Evolutionary conservation across 2,888 invertebrate species (phyloP).

Genomic region (Pemphredon lugubris): DNA sequence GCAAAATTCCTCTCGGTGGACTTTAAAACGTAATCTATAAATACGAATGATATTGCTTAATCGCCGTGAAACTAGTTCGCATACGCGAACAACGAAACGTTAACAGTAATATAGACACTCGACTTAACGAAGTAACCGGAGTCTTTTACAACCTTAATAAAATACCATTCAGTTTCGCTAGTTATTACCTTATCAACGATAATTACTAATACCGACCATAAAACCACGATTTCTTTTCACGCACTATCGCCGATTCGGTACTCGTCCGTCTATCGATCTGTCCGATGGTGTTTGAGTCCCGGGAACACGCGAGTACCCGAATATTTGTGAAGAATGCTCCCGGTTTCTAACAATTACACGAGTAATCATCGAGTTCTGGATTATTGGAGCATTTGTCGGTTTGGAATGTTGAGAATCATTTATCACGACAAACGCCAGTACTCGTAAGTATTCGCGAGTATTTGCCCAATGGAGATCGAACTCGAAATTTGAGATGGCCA

Average conservation of each 20-base stretch:
- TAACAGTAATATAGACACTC: background rate
- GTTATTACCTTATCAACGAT: constrained; percentile 42
- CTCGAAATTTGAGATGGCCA: too few relatives aligned
- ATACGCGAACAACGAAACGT: background rate
- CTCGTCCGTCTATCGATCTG: constrained; percentile 6
- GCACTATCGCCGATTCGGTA: constrained; percentile 12
- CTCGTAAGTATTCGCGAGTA: too few relatives aligned
- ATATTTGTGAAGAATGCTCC: too few relatives aligned
- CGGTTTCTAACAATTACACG: too few relatives aligned
- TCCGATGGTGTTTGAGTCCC: constrained; percentile 46
- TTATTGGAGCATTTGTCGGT: too few relatives aligned
- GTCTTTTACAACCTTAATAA: constrained; percentile 10
- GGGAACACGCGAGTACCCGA: constrained; percentile 45
- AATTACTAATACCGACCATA: constrained; percentile 28
- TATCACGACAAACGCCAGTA: too few relatives aligned
- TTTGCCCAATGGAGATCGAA: too few relatives aligned
- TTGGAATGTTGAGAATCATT: too few relatives aligned
- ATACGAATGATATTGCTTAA: background rate
- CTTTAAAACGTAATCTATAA: background rate
- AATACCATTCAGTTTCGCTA: constrained; percentile 33
- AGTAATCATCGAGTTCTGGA: too few relatives aligned
- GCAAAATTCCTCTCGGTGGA: background rate
- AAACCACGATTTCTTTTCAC: constrained; percentile 24
- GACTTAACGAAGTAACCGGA: constrained; percentile 1
- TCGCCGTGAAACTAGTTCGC: background rate